Percentiles rank a stretch among this genome's conserved stretches.
Evolutionary conservation across 1,140 invertebrate species (phyloP).

Genomic region (Apis laboriosa): DNA sequence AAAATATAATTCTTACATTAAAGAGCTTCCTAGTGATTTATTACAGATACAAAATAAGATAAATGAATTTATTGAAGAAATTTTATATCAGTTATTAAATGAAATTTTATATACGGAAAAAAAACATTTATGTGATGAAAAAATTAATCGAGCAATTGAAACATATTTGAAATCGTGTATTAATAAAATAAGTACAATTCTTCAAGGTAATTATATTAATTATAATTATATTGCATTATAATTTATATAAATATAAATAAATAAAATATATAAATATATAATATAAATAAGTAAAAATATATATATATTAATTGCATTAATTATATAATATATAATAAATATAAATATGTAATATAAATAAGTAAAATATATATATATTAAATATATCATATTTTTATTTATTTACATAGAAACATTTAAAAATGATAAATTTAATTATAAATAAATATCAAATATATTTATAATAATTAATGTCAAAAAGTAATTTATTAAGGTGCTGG

Average conservation of each 20-base stretch:
- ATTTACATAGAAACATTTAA: not conserved
- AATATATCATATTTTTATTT: not conserved
- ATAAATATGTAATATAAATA: no score
- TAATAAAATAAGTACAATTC: slow-evolving; percentile 37
- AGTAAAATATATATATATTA: not conserved
- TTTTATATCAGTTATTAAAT: slow-evolving; percentile 18
- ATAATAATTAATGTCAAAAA: not conserved
- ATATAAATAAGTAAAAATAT: not conserved
- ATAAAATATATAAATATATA: no score
- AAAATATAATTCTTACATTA: slow-evolving; percentile 4
- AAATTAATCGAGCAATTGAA: slow-evolving; percentile 55
- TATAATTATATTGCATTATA: not conserved
- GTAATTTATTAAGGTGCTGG: slow-evolving; percentile 38
- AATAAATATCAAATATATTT: not conserved
- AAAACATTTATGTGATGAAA: slow-evolving; percentile 24
- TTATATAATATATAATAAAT: not conserved
- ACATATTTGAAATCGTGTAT: slow-evolving; percentile 55
- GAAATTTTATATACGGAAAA: slow-evolving; percentile 3
- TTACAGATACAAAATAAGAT: slow-evolving; percentile 25
- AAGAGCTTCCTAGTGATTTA: slow-evolving; percentile 20
- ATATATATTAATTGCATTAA: not conserved
- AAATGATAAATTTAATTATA: not conserved
- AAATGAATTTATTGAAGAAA: slow-evolving; percentile 30
- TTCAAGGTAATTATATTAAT: slow-evolving; percentile 55
- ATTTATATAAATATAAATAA: not conserved